phyloP scores from a whole-genome alignment of 2,797 vertebrate species.

The Ctenopoma multispine region DNA sequence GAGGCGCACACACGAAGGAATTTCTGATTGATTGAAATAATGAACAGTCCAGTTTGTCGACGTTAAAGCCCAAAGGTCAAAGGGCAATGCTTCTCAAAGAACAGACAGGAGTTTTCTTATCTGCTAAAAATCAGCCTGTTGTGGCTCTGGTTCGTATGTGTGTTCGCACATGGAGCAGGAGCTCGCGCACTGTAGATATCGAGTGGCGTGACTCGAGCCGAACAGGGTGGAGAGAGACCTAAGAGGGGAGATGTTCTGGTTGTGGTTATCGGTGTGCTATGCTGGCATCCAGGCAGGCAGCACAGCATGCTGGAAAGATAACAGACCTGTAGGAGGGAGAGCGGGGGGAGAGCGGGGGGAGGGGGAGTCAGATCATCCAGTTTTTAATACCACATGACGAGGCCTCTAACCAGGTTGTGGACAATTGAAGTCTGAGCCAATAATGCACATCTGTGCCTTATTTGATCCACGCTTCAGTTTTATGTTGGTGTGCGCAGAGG shows the following conservation, averaged over 20 bases:
- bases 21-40: slow-evolving; percentile 78
- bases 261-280: slow-evolving; percentile 75
- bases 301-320: slow-evolving; percentile 75
- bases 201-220: slow-evolving; percentile 69
- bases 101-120: slow-evolving; percentile 75
- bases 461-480: slow-evolving; percentile 84
- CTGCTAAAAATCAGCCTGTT: slow-evolving; percentile 63
- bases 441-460: slow-evolving; percentile 84
- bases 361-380: slow-evolving; percentile 63
- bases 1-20: slow-evolving; percentile 50
- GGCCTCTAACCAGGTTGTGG: slow-evolving; percentile 68
- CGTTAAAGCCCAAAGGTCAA: slow-evolving; percentile 70
- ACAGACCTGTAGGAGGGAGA: slow-evolving; percentile 57
- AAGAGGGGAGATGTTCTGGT: slow-evolving; percentile 74
- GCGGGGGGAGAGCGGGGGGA: not conserved
- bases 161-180: slow-evolving; percentile 8
- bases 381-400: slow-evolving; percentile 69
- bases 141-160: slow-evolving; percentile 41
- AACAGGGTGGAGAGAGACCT: slow-evolving; percentile 54
- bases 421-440: slow-evolving; percentile 80
- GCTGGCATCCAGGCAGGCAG: slow-evolving; percentile 74
- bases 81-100: slow-evolving; percentile 65
- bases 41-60: slow-evolving; percentile 71
- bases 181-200: slow-evolving; percentile 55
- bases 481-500: slow-evolving; percentile 77